phyloP scores from a whole-genome alignment of 1,140 invertebrate species.

The Phortica variegata region DNA sequence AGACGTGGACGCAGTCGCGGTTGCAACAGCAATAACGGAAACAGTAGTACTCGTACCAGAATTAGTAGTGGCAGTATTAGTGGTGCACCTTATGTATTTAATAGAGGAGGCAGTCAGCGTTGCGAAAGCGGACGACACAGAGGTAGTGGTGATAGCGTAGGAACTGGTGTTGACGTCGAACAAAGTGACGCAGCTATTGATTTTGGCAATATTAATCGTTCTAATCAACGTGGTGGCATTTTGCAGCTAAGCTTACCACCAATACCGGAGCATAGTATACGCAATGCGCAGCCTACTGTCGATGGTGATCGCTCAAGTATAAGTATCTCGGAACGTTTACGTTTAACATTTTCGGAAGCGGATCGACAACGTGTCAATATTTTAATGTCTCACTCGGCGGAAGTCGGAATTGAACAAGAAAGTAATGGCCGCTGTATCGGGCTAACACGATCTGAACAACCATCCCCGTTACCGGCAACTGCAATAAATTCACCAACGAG shows the following conservation, averaged over 20 bases:
- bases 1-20: background rate
- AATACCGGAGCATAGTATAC: background rate
- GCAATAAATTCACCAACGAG: background rate
- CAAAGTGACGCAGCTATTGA: background rate
- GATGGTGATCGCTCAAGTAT: slow-evolving; percentile 4
- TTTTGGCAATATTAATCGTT: background rate
- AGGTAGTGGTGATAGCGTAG: background rate
- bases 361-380: slow-evolving; percentile 5
- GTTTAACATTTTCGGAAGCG: slow-evolving; percentile 6
- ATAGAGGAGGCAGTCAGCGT: slow-evolving; percentile 3
- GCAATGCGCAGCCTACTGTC: no score
- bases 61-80: background rate
- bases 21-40: slow-evolving; percentile 13
- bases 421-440: background rate
- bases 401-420: no score
- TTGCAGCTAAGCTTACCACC: background rate
- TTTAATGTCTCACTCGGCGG: background rate
- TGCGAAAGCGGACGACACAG: background rate
- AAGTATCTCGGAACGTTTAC: background rate
- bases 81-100: no score
- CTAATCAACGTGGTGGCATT: background rate
- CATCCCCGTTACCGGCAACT: background rate
- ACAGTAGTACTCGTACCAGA: slow-evolving; percentile 5
- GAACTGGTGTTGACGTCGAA: background rate
- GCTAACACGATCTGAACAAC: no score